Percentiles rank a stretch among this genome's conserved stretches.
These are phyloP conservation scores for Actinia equina DNA, from an alignment of 64 coral and sea anemone genomes.

Conservation along the genomic window DNA sequence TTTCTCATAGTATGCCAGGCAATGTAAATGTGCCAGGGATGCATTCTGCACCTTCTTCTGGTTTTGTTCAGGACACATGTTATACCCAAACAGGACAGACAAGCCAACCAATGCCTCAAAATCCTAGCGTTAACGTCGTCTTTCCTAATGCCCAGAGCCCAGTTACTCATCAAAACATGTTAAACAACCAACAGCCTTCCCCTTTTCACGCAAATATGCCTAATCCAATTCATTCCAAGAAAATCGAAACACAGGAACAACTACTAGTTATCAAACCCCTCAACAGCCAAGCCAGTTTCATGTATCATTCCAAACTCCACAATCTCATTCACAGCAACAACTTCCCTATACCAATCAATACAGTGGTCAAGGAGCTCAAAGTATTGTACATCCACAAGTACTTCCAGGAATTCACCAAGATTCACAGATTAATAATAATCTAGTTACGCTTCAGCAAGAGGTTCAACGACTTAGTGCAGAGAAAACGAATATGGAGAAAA, in stretches of 20 bases:
- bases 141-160: background rate
- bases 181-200: background rate
- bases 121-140: background rate
- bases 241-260: background rate
- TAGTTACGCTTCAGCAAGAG: constrained; percentile 2
- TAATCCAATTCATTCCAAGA: background rate
- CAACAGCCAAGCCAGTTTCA: background rate
- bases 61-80: background rate
- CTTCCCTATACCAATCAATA: background rate
- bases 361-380: background rate
- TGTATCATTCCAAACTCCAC: constrained; percentile 5
- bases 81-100: background rate
- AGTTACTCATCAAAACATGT: background rate
- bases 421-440: background rate
- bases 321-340: background rate
- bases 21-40: background rate
- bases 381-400: background rate
- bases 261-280: background rate
- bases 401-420: background rate
- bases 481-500: constrained; percentile 29
- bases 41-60: background rate
- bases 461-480: constrained; percentile 5
- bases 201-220: too few species aligned
- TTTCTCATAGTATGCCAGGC: background rate
- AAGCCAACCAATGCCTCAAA: background rate